These are phyloP conservation scores for Nyctalus aviator DNA, from an alignment of 2,797 vertebrate species.

Conservation along the genomic window DNA sequence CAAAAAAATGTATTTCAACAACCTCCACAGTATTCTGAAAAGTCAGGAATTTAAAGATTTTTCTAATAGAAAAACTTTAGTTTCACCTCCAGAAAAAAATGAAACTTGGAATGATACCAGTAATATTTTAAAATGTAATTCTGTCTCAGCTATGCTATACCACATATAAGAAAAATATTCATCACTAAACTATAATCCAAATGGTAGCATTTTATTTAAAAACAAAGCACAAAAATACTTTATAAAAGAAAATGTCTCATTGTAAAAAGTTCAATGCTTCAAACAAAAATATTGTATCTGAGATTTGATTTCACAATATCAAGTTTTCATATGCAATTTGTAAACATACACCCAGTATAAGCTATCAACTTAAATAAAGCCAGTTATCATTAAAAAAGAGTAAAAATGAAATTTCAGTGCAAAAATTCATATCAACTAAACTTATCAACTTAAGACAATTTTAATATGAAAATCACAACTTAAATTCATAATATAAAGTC, in stretches of 20 bases:
- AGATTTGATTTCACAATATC: conserved; percentile 66
- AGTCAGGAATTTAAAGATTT: conserved; percentile 66
- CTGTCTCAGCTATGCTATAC: conserved; percentile 18
- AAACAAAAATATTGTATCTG: conserved; percentile 71
- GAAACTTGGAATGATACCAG: conserved; percentile 68
- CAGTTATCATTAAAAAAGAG: conserved; percentile 52
- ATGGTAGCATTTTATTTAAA: conserved; percentile 61
- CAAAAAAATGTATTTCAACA: conserved; percentile 76
- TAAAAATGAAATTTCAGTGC: conserved; percentile 83
- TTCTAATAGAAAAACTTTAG: conserved; percentile 68
- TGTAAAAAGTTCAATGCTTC: conserved; percentile 63
- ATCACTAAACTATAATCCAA: conserved; percentile 65
- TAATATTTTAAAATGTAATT: conserved; percentile 63
- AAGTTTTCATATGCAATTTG: conserved; percentile 55
- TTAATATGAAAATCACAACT: conserved; percentile 80
- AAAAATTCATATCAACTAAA: conserved; percentile 79
- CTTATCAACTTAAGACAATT: conserved; percentile 77
- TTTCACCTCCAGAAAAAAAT: conserved; percentile 60
- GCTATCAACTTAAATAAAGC: conserved; percentile 68
- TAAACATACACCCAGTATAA: conserved; percentile 69
- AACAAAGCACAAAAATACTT: conserved; percentile 76
- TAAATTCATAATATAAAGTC: conserved; percentile 70
- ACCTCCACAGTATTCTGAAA: conserved; percentile 62
- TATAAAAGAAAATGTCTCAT: conserved; percentile 65
- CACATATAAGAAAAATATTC: conserved; percentile 63